Percentiles rank a stretch among this genome's conserved stretches.
phyloP scores from a whole-genome alignment of 2,113 vertebrate genomes.

The Hipposideros armiger region DNA sequence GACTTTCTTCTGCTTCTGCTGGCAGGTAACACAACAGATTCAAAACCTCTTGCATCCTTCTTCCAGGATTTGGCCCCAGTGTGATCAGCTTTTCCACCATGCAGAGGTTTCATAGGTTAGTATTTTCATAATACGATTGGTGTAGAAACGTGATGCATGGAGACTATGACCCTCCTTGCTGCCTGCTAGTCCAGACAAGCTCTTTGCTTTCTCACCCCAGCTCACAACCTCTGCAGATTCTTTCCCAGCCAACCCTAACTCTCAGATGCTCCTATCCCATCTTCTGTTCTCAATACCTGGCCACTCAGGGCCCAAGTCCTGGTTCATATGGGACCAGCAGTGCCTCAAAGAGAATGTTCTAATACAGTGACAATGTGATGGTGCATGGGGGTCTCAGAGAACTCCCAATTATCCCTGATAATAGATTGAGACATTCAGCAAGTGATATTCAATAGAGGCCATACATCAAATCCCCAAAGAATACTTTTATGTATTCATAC shows the following conservation, averaged over 20 bases:
- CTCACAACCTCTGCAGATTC: neutral
- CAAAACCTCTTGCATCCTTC: neutral
- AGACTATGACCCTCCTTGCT: neutral
- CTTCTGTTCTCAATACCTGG: neutral
- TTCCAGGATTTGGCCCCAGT: neutral
- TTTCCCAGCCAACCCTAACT: neutral
- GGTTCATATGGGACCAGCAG: neutral
- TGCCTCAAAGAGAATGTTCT: neutral
- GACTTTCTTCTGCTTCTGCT: neutral
- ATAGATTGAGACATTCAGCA: neutral
- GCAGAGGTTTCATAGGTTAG: neutral
- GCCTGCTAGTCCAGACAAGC: neutral
- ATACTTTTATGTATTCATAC: neutral
- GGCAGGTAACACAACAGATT: neutral
- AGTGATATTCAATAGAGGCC: neutral
- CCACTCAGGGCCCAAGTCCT: neutral
- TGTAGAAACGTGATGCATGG: neutral
- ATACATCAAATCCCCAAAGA: neutral
- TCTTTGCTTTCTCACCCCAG: neutral
- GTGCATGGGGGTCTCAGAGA: neutral
- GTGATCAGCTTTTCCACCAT: neutral
- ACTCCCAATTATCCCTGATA: neutral
- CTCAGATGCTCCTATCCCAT: neutral
- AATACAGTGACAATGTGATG: neutral
- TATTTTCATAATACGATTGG: neutral